These are phyloP conservation scores for Neodiprion fabricii DNA, from an alignment of 1,140 invertebrate species.

Conservation along the genomic window DNA sequence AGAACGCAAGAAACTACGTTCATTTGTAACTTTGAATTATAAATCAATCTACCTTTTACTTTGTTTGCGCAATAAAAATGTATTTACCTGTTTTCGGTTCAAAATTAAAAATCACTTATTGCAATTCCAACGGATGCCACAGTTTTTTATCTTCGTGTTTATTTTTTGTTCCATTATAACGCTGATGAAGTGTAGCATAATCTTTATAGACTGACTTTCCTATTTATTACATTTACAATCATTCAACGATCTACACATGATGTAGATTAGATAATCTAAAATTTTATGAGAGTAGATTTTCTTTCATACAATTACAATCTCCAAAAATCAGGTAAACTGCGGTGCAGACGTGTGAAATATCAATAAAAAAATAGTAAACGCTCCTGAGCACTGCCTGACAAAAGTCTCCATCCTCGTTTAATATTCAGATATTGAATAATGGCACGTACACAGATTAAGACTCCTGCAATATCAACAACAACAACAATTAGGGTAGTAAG, in stretches of 20 bases:
- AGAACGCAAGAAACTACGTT: conserved; percentile 27
- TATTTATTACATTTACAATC: conserved; percentile 15
- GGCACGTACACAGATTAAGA: conserved; percentile 86
- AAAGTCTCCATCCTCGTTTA: conserved; percentile 85
- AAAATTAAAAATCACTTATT: conserved; percentile 31
- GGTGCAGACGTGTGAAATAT: conserved; percentile 44
- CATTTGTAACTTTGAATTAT: conserved; percentile 26
- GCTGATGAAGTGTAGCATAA: conserved; percentile 4
- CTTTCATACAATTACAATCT: conserved; percentile 20
- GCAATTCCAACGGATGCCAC: conserved; percentile 21
- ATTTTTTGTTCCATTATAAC: conserved; percentile 1
- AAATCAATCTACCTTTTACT: conserved; percentile 15
- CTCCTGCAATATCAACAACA: conserved; percentile 63
- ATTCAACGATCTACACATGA: conserved; percentile 14
- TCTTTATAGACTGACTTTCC: conserved; percentile 11
- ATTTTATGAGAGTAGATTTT: conserved; percentile 25
- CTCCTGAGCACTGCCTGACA: conserved; percentile 85
- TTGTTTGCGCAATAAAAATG: conserved; percentile 45
- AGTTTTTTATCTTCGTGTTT: conserved; percentile 14
- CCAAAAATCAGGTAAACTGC: conserved; percentile 19
- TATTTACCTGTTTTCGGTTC: conserved; percentile 26
- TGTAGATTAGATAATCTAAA: conserved; percentile 24
- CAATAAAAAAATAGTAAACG: conserved; percentile 87
- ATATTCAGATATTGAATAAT: conserved; percentile 90
- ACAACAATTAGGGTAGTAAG: background rate